These are phyloP conservation scores for Parnassius smintheus DNA, from an alignment of 2,888 invertebrate species.

Conservation along the genomic window DNA sequence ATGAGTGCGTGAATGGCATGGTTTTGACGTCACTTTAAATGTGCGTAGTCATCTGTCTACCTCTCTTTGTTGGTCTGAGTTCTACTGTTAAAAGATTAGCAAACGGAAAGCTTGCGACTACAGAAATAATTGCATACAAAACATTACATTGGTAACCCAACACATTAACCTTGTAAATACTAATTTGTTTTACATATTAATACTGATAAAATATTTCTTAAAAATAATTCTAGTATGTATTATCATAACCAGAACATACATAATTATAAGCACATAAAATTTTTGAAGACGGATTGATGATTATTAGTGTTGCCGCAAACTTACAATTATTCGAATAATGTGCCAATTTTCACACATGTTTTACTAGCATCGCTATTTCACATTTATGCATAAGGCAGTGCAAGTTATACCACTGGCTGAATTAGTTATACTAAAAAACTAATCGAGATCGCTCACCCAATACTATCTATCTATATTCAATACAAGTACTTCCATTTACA, in stretches of 20 bases:
- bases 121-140: constrained; percentile 9
- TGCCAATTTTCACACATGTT: not conserved
- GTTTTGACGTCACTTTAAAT: too few species aligned
- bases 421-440: not conserved
- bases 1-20: too few species aligned
- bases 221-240: constrained; percentile 6
- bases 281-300: constrained; percentile 6
- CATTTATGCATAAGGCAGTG: constrained; percentile 16
- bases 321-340: not conserved
- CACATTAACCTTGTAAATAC: constrained; percentile 14
- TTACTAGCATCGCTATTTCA: constrained; percentile 15
- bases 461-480: too few species aligned
- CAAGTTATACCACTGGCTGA: constrained; percentile 12
- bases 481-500: too few species aligned
- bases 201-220: constrained; percentile 21
- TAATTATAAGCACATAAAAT: constrained; percentile 7
- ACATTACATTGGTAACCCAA: not conserved
- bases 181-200: constrained; percentile 12
- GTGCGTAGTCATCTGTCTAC: too few species aligned
- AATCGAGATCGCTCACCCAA: not conserved
- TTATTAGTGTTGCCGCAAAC: constrained; percentile 19
- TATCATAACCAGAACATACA: not conserved
- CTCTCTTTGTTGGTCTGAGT: too few species aligned
- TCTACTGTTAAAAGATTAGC: constrained; percentile 5
- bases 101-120: constrained; percentile 21